Evolutionary conservation across 2,888 invertebrate species (phyloP), one percentile per base, ranked within the genome.

Genomic region (Gryllus longicercus): DNA sequence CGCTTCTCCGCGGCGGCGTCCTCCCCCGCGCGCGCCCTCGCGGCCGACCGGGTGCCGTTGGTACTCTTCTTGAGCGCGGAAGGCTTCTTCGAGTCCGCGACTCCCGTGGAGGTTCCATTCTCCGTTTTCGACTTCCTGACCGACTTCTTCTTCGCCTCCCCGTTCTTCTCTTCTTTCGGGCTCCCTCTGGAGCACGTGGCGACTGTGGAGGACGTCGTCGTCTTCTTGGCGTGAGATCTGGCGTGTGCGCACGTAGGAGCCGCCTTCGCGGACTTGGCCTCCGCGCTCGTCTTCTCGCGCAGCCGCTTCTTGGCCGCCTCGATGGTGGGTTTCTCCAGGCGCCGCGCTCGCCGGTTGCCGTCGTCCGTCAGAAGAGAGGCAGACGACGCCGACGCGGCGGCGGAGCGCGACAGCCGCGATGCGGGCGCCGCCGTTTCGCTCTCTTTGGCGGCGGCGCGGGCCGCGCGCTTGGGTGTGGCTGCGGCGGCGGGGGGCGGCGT

Each of bases 201-300:
- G 8, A 8, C 38, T n/a, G 63, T 63, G 14, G 63, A 63, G n/a
- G 63, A 63, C 14, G 63, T 63, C 5, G 16, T n/a, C 8, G 63
- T 63, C 63, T 63, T 63, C 14, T n/a, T 63, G n/a, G n/a, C 63
- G 63, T 63, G 16, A 0, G 63, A 63, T 5, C 38, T 38, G 38
- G 38, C 38, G 38, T 38, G 38, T 8, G 38, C 38, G 38, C 38
- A 38, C 38, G 38, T 38, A 63, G 63, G 63, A 63, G 5, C n/a
- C 5, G 16, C 63, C n/a, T 14, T 63, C n/a, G 14, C n/a, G 14
- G n/a, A 63, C 82, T 84, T 85, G 5, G 82, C 86, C 84, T 85
- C n/a, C 83, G 84, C 88, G 85, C 78, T 87, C 84, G 78, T 85
- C 81, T 83, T 88, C 84, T 86, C 84, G 80, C 85, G 83, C 51